Base-by-base conservation (phyloP, 1,140 invertebrate species). In the Lucilia cuprina region DNA sequence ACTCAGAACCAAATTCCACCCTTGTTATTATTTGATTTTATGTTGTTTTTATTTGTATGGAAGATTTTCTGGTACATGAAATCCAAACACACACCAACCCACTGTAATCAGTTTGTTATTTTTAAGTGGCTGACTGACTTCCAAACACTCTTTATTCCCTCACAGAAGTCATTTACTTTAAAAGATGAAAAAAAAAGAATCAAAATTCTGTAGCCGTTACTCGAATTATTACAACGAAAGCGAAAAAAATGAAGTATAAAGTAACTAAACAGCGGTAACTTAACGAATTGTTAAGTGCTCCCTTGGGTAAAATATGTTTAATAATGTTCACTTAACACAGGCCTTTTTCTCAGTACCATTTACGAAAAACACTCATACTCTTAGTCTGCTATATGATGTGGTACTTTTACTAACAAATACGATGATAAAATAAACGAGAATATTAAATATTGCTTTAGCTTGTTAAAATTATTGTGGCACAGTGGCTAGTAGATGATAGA, bases 221-320 rank as follows among this genome's bases (percentile, higher is more conserved):
- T 41, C 41, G 41, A 7, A 41, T 41, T 2, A 41, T 41, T 41
- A 41, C 41, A 41, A 41, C 25, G 25, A 1, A 41, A 41, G 10
- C 2, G 41, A 41, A 41, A 41, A 21, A 10, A 3, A 12, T 49
- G 2, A 49, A 49, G 41, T 80, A 80, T 49, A 49, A 19, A 19
- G 75, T 80, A 50, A 25, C 41, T 80, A 80, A 80, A 80, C 77
- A 49, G 77, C 47, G 77, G 77, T 49, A 80, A 50, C 77, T 80
- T 80, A 80, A 80, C 77, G 41, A 80, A 80, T 80, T 80, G 77
- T 80, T 80, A 80, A 80, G 77, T 80, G 77, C 41, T 80, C 77
- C 77, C 77, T 49, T 80, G 77, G 77, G 77, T 80, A 49, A 80
- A 49, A 80, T 80, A 80, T 49, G 77, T 80, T 49, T 80, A 80